Percentiles rank a stretch among this genome's conserved stretches.
phyloP scores from a whole-genome alignment of 2,888 invertebrate genomes.

The Elmis aenea region DNA sequence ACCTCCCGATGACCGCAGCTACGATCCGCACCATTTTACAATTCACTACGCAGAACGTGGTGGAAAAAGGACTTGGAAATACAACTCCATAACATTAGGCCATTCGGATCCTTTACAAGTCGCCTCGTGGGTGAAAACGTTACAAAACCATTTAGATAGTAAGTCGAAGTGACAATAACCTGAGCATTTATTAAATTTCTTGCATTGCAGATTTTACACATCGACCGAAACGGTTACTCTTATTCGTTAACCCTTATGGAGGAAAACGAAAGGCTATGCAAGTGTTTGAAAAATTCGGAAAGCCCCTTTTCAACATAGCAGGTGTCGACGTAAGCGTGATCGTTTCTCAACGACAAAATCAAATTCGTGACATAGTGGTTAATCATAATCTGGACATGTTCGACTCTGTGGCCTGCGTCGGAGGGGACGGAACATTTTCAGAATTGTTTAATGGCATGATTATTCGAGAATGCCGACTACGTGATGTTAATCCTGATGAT shows the following conservation, averaged over 20 bases:
- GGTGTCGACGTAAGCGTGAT: conserved; percentile 62
- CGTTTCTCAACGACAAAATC: conserved; percentile 69
- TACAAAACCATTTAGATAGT: conserved; percentile 53
- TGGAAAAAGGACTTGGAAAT: conserved; percentile 55
- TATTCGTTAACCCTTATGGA: conserved; percentile 82
- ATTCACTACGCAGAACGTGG: conserved; percentile 59
- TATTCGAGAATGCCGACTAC: conserved; percentile 51
- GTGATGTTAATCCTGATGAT: conserved; percentile 52
- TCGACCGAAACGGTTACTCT: conserved; percentile 65
- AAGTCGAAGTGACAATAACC: conserved; percentile 33
- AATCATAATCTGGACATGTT: conserved; percentile 54
- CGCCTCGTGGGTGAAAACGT: conserved; percentile 58
- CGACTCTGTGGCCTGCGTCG: conserved; percentile 73
- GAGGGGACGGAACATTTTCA: conserved; percentile 83
- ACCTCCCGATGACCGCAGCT: conserved; percentile 37
- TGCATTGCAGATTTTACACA: conserved; percentile 48
- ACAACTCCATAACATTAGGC: conserved; percentile 53
- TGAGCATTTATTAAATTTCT: no score
- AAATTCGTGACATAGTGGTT: conserved; percentile 65
- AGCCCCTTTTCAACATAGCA: conserved; percentile 59
- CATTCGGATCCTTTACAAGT: conserved; percentile 58
- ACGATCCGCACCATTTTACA: conserved; percentile 50
- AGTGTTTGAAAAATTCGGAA: conserved; percentile 69
- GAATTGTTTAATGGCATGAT: conserved; percentile 74
- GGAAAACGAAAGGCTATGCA: conserved; percentile 69